Base-by-base conservation (phyloP, 2,113 vertebrate genomes). In the Pseudolaguvia tuberculata region DNA sequence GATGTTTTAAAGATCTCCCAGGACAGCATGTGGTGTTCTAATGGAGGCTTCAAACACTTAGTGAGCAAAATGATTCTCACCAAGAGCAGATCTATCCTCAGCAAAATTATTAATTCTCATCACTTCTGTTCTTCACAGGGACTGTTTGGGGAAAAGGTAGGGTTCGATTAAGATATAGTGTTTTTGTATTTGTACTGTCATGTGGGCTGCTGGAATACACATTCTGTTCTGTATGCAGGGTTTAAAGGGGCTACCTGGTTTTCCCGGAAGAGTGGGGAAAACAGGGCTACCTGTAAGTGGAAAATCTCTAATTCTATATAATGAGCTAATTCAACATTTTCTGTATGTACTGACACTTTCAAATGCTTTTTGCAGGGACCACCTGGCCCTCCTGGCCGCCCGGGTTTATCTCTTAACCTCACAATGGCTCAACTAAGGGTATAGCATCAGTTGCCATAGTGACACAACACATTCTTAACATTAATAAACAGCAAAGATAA, bases 91-190 rank as follows among this genome's bases (percentile, higher is more conserved):
- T 66, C 45, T 21, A 5, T 45, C 20, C 29, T 73, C 29, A 63
- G 42, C 12, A 51, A 52, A 58, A 63, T 2, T 25, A 4, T 51
- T 74, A 31, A 77, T 79, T 58, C 5, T 73, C 18, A 80, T 27
- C 47, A 7, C 57, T 69, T 83, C 39, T 81, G 83, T n/a, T 76
- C 66, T 83, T 50, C 77, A 57, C 80, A 93, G 92, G 92, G 92
- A 47, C 76, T 85, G 51, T 86, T 88, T 0, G 92, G 92, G 87
- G 83, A 81, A 73, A 93, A 91, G 83, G 92, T 93, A 75, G 14
- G 42, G 59, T 21, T 65, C 13, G 25, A 18, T 18, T 27, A 47
- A 52, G 29, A 53, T 25, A 35, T 1, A 39, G 7, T 42, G 31
- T 11, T 45, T 27, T 42, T 42, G 39, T 42, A 4, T 42, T 12